Base-by-base conservation (phyloP, 2,113 vertebrate genomes). In the Rutilus rutilus region DNA sequence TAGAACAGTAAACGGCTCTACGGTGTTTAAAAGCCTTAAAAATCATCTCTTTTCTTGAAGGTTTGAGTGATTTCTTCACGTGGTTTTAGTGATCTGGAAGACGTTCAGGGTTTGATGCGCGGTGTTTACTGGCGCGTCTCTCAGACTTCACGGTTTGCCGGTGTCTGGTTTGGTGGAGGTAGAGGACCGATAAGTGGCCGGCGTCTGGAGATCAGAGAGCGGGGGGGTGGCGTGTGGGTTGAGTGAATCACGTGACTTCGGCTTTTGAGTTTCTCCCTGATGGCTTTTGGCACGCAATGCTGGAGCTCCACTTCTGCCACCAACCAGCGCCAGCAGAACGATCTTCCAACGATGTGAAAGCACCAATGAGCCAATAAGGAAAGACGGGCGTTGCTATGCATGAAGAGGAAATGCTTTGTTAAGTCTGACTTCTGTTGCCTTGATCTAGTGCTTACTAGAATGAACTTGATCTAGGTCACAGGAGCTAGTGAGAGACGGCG, bases 231-330 rank as follows among this genome's bases (percentile, higher is more conserved):
- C 45, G 27, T 89, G 85, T 88, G 79, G 57, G 27, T 36, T 4
- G 45, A 67, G 73, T 92, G 14, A 62, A 87, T 94, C 93, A 75
- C 27, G 78, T 90, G 91, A 0, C 50, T 90, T 91, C 89, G 92
- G 86, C 47, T 88, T 57, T 91, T 89, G 89, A 86, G 83, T 80
- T 91, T 88, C 91, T 90, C 91, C 89, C 91, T 82, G 91, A 91
- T 90, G 90, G 91, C 94, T 87, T 88, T 62, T 95, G 93, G 93
- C 96, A 96, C 84, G 92, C 93, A 67, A 92, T 94, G 86, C 93
- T 73, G 64, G 79, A 87, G 79, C 64, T 78, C 64, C n/a, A 8
- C 57, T 57, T 64, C 60, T 64, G 23, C 23, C 25, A 64, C 60
- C 60, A 62, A 82, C 71, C 83, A 25, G 67, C 19, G 69, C 67